Conservation (phyloP, 2,888 invertebrate genomes). For the Nomada hirtipes region DNA sequence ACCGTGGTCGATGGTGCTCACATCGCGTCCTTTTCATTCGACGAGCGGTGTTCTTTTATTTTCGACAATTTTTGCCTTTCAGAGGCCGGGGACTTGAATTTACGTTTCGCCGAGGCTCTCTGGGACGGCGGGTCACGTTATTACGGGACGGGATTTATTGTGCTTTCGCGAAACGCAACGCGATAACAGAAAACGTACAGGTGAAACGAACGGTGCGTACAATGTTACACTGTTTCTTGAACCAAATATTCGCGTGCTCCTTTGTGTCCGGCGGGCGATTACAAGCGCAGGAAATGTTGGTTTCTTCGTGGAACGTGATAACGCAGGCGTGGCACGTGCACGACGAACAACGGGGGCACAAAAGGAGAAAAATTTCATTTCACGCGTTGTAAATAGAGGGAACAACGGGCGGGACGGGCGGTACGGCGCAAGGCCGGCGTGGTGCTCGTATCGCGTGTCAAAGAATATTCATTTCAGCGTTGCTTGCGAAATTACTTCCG, state of each 20-base stretch:
- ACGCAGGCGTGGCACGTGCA: constrained; percentile 10
- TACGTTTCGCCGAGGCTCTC: not conserved
- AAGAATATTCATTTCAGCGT: constrained; percentile 54
- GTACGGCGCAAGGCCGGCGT: not conserved
- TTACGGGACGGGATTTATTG: too few species aligned
- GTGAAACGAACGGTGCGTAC: not conserved
- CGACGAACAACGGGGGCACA: constrained; percentile 19
- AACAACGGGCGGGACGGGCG: not conserved
- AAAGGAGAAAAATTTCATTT: constrained; percentile 39
- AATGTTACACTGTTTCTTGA: not conserved
- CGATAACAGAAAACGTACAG: too few species aligned
- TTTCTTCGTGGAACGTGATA: constrained; percentile 2
- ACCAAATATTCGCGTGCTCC: not conserved
- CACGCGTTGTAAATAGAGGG: constrained; percentile 24
- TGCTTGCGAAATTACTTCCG: constrained; percentile 59
- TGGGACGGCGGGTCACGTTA: too few species aligned
- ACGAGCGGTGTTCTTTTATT: not conserved
- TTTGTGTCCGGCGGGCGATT: constrained; percentile 3
- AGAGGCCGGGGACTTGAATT: not conserved
- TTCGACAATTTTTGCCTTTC: not conserved
- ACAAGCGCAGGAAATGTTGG: not conserved
- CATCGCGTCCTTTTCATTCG: too few species aligned
- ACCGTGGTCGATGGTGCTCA: not conserved
- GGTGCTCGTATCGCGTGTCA: constrained; percentile 36
- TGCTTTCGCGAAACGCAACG: too few species aligned